Conservation (phyloP, 2,113 vertebrate species). For the Tragulus kanchil region DNA sequence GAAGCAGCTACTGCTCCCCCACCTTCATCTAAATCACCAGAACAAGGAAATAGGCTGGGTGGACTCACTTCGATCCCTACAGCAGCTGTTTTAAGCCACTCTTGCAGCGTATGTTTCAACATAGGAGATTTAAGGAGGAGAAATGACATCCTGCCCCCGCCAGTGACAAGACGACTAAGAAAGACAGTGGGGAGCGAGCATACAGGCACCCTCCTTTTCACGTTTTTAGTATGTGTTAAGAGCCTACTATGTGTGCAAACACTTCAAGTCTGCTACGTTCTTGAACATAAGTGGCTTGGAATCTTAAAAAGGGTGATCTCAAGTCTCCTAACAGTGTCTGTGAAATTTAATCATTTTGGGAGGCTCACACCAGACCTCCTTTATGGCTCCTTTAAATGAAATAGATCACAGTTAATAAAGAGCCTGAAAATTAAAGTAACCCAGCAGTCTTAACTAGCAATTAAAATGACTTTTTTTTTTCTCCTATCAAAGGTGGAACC, state of each 20-base stretch:
- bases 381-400: constrained; percentile 78
- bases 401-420: constrained; percentile 84
- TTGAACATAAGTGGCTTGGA: background rate
- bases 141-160: background rate
- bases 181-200: background rate
- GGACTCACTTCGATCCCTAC: background rate
- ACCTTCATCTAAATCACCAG: background rate
- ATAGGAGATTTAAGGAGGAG: constrained; percentile 49
- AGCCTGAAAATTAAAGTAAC: constrained; percentile 79
- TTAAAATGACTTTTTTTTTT: constrained; percentile 75
- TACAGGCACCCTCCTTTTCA: background rate
- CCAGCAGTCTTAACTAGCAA: constrained; percentile 78
- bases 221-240: background rate
- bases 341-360: constrained; percentile 76
- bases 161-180: background rate
- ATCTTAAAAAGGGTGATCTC: constrained; percentile 51
- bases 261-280: background rate
- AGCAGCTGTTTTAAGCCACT: constrained; percentile 40
- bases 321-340: background rate
- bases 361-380: constrained; percentile 65
- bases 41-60: background rate
- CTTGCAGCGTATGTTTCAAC: background rate
- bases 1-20: background rate
- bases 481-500: constrained; percentile 69
- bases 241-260: constrained; percentile 12